Percentiles rank a stretch among this genome's conserved stretches.
Evolutionary conservation across 1,140 invertebrate genomes (phyloP).

Genomic region (Samia ricini): DNA sequence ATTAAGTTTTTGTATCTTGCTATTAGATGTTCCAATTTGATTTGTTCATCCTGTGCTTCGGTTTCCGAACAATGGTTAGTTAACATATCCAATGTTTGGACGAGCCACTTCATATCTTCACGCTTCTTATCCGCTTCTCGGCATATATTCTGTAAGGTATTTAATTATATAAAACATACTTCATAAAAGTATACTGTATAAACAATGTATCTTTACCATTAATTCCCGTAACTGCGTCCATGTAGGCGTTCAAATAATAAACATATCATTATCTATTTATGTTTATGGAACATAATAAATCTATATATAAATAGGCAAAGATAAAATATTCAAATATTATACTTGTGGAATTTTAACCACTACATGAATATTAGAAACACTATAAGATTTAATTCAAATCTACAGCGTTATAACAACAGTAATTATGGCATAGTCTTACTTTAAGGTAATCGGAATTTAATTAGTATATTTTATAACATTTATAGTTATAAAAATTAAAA

Average conservation of each 20-base stretch:
- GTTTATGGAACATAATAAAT: no score
- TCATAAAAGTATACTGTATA: not conserved
- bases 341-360: no score
- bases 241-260: constrained; percentile 31
- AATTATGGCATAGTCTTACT: no score
- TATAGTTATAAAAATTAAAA: no score
- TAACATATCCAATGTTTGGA: constrained; percentile 92
- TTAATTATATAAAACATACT: constrained; percentile 6
- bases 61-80: constrained; percentile 88
- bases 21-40: constrained; percentile 89
- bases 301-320: no score
- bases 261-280: constrained; percentile 7
- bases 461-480: constrained; percentile 34
- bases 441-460: no score
- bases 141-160: constrained; percentile 85
- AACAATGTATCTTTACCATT: constrained; percentile 71
- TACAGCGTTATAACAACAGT: constrained; percentile 7
- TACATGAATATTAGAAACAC: no score
- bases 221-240: constrained; percentile 77
- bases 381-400: no score
- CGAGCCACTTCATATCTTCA: constrained; percentile 96
- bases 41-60: constrained; percentile 88
- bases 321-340: no score
- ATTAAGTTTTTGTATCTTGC: constrained; percentile 93
- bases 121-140: constrained; percentile 92